Base-by-base conservation (phyloP, 2,797 vertebrate species). In the Scarus forsteni region DNA sequence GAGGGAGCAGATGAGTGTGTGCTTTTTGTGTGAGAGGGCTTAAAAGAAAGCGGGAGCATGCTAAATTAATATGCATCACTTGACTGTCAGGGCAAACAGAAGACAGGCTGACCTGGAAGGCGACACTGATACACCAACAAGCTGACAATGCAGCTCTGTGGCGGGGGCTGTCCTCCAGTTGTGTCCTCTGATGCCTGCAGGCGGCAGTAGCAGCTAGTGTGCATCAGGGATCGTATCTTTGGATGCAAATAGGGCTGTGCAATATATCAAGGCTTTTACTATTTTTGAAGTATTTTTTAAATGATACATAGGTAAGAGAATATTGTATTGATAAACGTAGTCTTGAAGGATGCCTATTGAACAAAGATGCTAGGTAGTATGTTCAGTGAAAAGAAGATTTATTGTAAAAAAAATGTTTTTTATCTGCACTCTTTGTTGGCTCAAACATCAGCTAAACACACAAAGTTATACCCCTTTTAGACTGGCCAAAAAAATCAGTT, bases 171-270 rank as follows among this genome's bases (percentile, higher is more conserved):
- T 55, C 62, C 66, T 57, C 74, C 48, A 79, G 59, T 77, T 70
- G 52, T 82, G 65, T 80, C 66, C 46, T 53, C 63, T 56, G 58
- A 66, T 55, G 75, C 80, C 83, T 85, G 76, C 74, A 73, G 82
- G 76, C 75, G 75, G 80, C 80, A 60, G 75, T 77, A 80, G 56
- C 64, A 63, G 70, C 60, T 11, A 72, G 61, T 3, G 15, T 45
- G 40, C 52, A 18, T 46, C 40, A 52, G 0, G 1, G 38, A 60
- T 6, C 15, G 14, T 35, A n/a, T 66, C 54, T 55, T 18, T n/a
- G 38, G 45, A 58, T 11, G 15, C 44, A 42, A 49, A 13, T 27
- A 4, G 27, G 27, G 27, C 27, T 27, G 27, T 27, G 27, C 27
- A 27, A 27, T 27, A 27, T 4, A 27, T 27, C 27, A 27, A 27